Percentiles rank a stretch among this genome's conserved stretches.
These are phyloP conservation scores for Diachasmimorpha longicaudata DNA, from an alignment of 1,140 invertebrate genomes.

Conservation along the genomic window DNA sequence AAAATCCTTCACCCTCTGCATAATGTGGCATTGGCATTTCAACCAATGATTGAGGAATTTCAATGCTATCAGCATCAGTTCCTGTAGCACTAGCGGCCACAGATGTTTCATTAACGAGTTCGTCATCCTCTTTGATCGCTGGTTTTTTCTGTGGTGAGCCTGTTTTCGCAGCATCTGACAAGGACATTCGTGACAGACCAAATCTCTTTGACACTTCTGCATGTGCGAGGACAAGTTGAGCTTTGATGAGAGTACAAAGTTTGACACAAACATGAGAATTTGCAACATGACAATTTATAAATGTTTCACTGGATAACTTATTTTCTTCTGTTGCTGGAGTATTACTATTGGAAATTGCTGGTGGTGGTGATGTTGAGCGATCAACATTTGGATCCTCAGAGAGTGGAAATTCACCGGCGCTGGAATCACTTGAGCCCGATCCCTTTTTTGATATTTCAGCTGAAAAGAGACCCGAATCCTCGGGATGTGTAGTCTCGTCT, in stretches of 20 bases:
- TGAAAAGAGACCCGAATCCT: constrained; percentile 58
- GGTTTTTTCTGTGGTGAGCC: constrained; percentile 42
- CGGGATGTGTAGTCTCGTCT: constrained; percentile 37
- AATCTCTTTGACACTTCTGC: constrained; percentile 67
- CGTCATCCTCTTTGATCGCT: constrained; percentile 28
- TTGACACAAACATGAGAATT: constrained; percentile 72
- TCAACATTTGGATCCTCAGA: constrained; percentile 55
- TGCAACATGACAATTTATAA: constrained; percentile 34
- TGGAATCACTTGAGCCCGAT: constrained; percentile 59
- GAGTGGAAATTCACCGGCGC: constrained; percentile 55
- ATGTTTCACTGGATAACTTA: constrained; percentile 17
- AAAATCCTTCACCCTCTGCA: constrained; percentile 69
- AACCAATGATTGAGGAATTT: too few relatives aligned
- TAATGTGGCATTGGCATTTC: constrained; percentile 25
- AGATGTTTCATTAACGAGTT: constrained; percentile 34
- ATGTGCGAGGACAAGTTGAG: constrained; percentile 76
- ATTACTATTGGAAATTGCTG: not conserved
- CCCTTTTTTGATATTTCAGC: constrained; percentile 60
- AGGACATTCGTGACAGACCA: constrained; percentile 57
- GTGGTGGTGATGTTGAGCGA: constrained; percentile 22
- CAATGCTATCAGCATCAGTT: too few relatives aligned
- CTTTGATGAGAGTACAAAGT: constrained; percentile 76
- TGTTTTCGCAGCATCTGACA: constrained; percentile 58
- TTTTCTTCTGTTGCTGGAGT: not conserved
- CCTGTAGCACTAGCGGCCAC: constrained; percentile 25